Percentiles rank a stretch among this genome's conserved stretches.
phyloP scores from a whole-genome alignment of 2,888 invertebrate genomes.

The Orgyia antiqua region DNA sequence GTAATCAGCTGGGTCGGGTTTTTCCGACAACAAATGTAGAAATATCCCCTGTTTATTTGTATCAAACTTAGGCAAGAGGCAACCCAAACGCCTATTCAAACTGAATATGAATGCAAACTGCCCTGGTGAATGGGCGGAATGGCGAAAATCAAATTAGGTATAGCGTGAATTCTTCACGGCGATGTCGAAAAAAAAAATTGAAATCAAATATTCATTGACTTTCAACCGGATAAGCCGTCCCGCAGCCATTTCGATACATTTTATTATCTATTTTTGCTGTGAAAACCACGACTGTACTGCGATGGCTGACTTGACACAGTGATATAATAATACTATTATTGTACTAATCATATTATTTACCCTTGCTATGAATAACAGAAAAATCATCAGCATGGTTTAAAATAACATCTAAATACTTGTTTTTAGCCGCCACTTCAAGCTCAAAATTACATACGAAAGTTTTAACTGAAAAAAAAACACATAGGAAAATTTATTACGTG shows the following conservation, averaged over 20 bases:
- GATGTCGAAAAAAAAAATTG: slow-evolving; percentile 74
- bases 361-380: too few relatives aligned
- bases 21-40: slow-evolving; percentile 71
- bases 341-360: slow-evolving; percentile 12
- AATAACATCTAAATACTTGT: too few relatives aligned
- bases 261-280: slow-evolving; percentile 74
- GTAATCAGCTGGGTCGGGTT: slow-evolving; percentile 76
- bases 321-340: slow-evolving; percentile 14
- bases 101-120: slow-evolving; percentile 78
- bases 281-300: slow-evolving; percentile 39
- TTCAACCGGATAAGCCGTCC: slow-evolving; percentile 77
- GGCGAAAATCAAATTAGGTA: slow-evolving; percentile 79
- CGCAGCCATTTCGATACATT: slow-evolving; percentile 76
- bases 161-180: slow-evolving; percentile 77
- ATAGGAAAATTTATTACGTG: too few relatives aligned
- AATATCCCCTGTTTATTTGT: slow-evolving; percentile 77
- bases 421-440: too few relatives aligned
- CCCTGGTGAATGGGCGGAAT: slow-evolving; percentile 70
- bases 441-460: too few relatives aligned
- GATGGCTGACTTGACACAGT: slow-evolving; percentile 30
- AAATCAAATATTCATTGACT: slow-evolving; percentile 79
- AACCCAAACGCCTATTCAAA: slow-evolving; percentile 75
- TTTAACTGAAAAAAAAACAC: too few relatives aligned
- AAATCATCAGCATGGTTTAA: too few relatives aligned
- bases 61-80: slow-evolving; percentile 71